Conservation (phyloP, 2,888 invertebrate genomes). For the Lasioglossum leucozonium region DNA sequence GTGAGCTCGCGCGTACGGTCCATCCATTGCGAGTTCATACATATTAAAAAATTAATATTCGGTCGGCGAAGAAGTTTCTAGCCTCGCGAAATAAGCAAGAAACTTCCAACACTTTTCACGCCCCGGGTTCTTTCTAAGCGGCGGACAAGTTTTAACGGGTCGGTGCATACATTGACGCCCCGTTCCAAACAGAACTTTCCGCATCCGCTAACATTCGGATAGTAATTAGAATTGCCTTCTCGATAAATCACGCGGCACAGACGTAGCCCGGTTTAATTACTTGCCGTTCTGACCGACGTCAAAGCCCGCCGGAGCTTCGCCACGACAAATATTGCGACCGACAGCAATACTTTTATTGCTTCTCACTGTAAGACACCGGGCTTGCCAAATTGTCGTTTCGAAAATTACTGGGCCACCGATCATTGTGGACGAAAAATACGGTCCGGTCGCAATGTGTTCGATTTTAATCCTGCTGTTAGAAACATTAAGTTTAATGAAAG, state of each 20-base stretch:
- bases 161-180: slow-evolving; percentile 15
- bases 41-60: slow-evolving; percentile 19
- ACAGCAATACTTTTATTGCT: neutral
- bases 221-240: slow-evolving; percentile 67
- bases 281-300: slow-evolving; percentile 50
- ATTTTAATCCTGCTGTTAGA: neutral
- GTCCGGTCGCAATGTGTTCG: neutral
- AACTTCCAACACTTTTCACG: slow-evolving; percentile 5
- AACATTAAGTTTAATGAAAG: neutral
- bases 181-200: slow-evolving; percentile 62
- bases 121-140: slow-evolving; percentile 8
- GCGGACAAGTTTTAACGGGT: slow-evolving; percentile 17
- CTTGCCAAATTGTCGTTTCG: neutral
- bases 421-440: neutral
- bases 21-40: slow-evolving; percentile 10
- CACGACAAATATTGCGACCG: neutral
- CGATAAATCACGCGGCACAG: slow-evolving; percentile 61
- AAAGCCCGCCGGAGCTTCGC: neutral
- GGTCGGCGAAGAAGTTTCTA: neutral
- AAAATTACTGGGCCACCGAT: neutral
- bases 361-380: neutral
- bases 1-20: neutral
- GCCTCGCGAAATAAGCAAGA: slow-evolving; percentile 9
- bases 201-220: slow-evolving; percentile 61
- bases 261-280: slow-evolving; percentile 63